Evolutionary conservation across 2,113 vertebrate species (phyloP), one percentile per base, ranked within the genome.

Genomic region (Pachycephala philippinensis): DNA sequence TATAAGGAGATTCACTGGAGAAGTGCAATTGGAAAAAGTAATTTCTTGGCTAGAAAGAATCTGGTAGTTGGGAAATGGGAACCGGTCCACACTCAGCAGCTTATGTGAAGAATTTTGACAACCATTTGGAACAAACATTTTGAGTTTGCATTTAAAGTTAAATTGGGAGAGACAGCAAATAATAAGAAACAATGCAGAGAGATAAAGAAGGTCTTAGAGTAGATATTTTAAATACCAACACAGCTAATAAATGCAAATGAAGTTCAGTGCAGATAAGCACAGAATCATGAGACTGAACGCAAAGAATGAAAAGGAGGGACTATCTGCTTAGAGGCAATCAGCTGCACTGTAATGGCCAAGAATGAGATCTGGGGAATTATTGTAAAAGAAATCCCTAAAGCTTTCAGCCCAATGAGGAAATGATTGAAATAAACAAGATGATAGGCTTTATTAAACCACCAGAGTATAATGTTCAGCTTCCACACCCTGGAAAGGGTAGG

Each of bases 211-310:
- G 97, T 95, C 96, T 97, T 97, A 77, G 72, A 95, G 69, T 54
- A 97, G 97, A 93, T 97, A 97, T 97, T 97, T 98, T 97, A 98
- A 98, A 97, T 97, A 98, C 96, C 96, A 94, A 92, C 81, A 95
- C 28, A 96, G 97, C 97, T 98, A 98, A 98, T 98, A 98, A 97
- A 98, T 98, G 98, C 97, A 98, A 98, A 98, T 98, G 93, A 98
- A 97, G 97, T 90, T 97, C 95, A 72, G 88, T 96, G 78, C 61
- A 95, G 97, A 98, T 98, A 98, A 98, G 97, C 96, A 83, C 68
- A 96, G 96, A 98, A 98, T 98, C 97, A 98, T 96, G 95, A 98
- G 97, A 93, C 97, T 97, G 96, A 95, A 95, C 98, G 97, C 95
- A 97, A 97, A 97, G 96, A 97, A 97, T 96, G 93, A 95, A 97